phyloP scores from a whole-genome alignment of 2,113 vertebrate species.

The Indri indri region DNA sequence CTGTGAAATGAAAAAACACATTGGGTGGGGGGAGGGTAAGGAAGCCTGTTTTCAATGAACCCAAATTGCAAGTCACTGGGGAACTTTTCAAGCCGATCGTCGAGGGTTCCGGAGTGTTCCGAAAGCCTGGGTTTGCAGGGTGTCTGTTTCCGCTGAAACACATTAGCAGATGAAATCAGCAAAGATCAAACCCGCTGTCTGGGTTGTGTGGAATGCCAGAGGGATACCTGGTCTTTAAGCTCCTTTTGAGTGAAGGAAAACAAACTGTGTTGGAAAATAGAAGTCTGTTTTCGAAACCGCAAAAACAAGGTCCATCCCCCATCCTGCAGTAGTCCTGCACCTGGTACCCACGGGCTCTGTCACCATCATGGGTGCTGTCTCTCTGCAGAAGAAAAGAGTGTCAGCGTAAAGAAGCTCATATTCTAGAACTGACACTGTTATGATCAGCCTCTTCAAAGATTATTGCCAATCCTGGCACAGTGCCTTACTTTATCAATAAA shows the following conservation, averaged over 20 bases:
- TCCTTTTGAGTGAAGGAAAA: neutral
- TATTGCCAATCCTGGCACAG: neutral
- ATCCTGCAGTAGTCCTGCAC: neutral
- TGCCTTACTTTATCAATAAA: neutral
- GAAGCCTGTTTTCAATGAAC: neutral
- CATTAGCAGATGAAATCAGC: neutral
- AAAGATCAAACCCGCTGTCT: neutral
- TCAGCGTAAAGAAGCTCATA: neutral
- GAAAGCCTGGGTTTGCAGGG: neutral
- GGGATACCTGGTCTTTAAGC: neutral
- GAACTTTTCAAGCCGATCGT: neutral
- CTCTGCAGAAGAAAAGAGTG: neutral
- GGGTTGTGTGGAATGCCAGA: neutral
- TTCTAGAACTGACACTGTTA: neutral
- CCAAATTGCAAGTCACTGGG: neutral
- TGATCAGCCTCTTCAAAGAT: neutral
- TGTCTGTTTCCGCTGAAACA: neutral
- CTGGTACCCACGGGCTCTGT: neutral
- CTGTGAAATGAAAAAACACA: neutral
- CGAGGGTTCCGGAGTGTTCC: neutral
- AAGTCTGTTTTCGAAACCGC: neutral
- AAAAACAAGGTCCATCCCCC: neutral
- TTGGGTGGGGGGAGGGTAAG: neutral
- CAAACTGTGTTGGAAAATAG: fast-evolving
- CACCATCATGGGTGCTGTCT: too few relatives aligned